Evolutionary conservation across 2,113 vertebrate genomes (phyloP).

Genomic region (Piprites chloris): DNA sequence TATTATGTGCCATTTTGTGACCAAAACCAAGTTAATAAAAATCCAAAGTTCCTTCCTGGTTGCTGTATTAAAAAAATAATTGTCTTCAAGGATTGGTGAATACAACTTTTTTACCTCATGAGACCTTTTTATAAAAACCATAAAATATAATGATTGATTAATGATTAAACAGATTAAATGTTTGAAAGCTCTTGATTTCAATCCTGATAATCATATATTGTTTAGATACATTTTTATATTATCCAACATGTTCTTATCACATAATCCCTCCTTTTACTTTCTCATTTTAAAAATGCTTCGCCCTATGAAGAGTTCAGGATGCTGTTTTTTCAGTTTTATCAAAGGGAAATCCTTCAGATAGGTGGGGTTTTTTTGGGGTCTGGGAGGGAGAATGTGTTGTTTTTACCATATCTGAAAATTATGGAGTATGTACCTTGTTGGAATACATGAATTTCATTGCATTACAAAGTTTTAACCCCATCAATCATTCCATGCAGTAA

Average conservation of each 20-base stretch:
- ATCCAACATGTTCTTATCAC: not conserved
- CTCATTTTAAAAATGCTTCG: not conserved
- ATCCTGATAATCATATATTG: not conserved
- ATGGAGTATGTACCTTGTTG: not conserved
- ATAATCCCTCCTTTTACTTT: not conserved
- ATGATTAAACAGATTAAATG: not conserved
- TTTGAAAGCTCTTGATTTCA: not conserved
- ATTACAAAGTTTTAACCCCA: not conserved
- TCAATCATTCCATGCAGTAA: not conserved
- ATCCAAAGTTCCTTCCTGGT: not conserved
- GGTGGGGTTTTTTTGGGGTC: not conserved
- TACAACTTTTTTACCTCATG: not conserved
- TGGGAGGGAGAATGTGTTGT: not conserved
- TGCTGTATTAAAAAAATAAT: not conserved
- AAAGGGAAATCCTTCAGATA: slow-evolving; percentile 25
- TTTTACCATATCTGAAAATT: not conserved
- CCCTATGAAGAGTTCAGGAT: not conserved
- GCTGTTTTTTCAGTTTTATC: slow-evolving; percentile 9
- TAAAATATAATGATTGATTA: not conserved
- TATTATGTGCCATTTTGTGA: not conserved
- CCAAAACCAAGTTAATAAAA: not conserved
- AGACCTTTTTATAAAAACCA: not conserved
- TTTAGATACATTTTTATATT: not conserved
- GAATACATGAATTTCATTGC: not conserved
- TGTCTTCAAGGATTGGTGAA: not conserved